These are phyloP conservation scores for Syritta pipiens DNA, from an alignment of 2,888 invertebrate species.

Conservation along the genomic window DNA sequence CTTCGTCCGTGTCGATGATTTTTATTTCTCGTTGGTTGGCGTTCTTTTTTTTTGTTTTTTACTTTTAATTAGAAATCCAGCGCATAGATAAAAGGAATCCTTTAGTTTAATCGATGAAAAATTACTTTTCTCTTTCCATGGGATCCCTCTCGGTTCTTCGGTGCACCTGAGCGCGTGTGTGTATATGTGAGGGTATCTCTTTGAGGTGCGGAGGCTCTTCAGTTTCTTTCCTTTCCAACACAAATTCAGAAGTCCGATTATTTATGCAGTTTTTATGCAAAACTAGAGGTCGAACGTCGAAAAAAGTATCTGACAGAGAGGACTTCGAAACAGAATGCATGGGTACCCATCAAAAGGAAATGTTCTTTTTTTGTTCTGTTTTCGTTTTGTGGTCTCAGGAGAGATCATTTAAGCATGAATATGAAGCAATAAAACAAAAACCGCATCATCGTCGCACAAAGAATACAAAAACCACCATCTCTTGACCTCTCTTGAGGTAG, in stretches of 20 bases:
- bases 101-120: slow-evolving; percentile 47
- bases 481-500: slow-evolving; percentile 7
- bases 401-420: slow-evolving; percentile 47
- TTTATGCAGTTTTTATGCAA: slow-evolving; percentile 78
- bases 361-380: slow-evolving; percentile 12
- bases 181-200: no score
- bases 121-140: slow-evolving; percentile 22
- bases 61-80: slow-evolving; percentile 33
- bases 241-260: slow-evolving; percentile 70
- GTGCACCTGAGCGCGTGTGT: slow-evolving; percentile 29
- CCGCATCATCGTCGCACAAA: slow-evolving; percentile 57
- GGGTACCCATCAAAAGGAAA: slow-evolving; percentile 21
- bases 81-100: slow-evolving; percentile 58
- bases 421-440: slow-evolving; percentile 49
- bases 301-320: slow-evolving; percentile 38
- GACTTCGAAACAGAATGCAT: slow-evolving; percentile 3
- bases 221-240: neutral
- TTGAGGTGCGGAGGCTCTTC: neutral
- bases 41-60: neutral
- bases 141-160: slow-evolving; percentile 1
- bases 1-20: slow-evolving; percentile 6
- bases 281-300: slow-evolving; percentile 59
- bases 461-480: slow-evolving; percentile 1
- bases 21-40: neutral
- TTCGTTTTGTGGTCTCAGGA: slow-evolving; percentile 27